phyloP scores from a whole-genome alignment of 2,797 vertebrate species.

The Acanthurus lineatus region DNA sequence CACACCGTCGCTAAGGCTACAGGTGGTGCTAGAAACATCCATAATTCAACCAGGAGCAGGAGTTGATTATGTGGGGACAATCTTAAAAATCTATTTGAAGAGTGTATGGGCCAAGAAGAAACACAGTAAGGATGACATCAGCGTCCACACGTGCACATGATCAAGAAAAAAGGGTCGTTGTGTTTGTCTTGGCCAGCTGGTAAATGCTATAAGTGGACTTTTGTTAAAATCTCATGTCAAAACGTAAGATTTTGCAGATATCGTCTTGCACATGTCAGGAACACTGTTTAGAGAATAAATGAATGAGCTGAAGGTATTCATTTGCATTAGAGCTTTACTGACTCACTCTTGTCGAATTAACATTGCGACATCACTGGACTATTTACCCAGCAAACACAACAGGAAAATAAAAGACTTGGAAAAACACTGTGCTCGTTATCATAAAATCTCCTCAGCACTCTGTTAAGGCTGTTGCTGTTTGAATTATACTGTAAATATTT shows the following conservation, averaged over 20 bases:
- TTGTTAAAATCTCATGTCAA: constrained; percentile 54
- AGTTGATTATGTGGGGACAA: constrained; percentile 45
- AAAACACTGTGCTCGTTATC: constrained; percentile 42
- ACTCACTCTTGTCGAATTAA: constrained; percentile 39
- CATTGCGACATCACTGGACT: constrained; percentile 15
- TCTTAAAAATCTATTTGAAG: background rate
- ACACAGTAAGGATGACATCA: constrained; percentile 62
- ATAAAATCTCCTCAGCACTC: constrained; percentile 48
- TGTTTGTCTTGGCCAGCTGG: constrained; percentile 60
- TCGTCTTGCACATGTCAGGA: constrained; percentile 34
- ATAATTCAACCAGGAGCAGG: constrained; percentile 34
- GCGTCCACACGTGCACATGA: constrained; percentile 48
- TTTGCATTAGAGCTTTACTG: constrained; percentile 22
- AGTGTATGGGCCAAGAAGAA: constrained; percentile 26
- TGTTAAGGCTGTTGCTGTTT: constrained; percentile 27
- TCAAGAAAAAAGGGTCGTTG: constrained; percentile 36
- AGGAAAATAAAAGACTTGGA: constrained; percentile 22
- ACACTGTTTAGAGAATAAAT: constrained; percentile 49
- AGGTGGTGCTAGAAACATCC: constrained; percentile 38
- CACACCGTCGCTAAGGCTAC: constrained; percentile 66
- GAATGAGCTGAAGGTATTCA: constrained; percentile 55
- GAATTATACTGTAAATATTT: constrained; percentile 71
- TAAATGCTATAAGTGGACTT: constrained; percentile 26
- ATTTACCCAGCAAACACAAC: constrained; percentile 50
- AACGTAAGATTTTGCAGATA: constrained; percentile 61